Evolutionary conservation across 2,113 vertebrate species (phyloP).

Genomic region (Passer domesticus): DNA sequence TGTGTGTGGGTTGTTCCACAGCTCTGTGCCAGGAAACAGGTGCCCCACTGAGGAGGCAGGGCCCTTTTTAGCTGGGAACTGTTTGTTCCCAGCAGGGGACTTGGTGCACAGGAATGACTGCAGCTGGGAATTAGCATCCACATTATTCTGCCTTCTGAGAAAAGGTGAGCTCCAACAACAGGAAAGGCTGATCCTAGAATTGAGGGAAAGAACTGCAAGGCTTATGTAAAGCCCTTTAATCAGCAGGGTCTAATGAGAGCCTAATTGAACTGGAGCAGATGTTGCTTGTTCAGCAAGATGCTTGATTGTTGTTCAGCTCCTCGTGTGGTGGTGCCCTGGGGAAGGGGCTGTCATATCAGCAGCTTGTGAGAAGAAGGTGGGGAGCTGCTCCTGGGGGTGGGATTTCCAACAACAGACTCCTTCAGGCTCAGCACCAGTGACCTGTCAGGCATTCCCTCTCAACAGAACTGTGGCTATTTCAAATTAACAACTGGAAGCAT

Average conservation of each 20-base stretch:
- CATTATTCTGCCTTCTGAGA: not conserved
- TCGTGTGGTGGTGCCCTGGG: not conserved
- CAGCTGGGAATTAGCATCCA: not conserved
- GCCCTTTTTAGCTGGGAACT: not conserved
- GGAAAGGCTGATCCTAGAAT: not conserved
- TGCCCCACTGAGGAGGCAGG: not conserved
- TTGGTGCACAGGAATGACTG: not conserved
- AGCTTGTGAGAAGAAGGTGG: not conserved
- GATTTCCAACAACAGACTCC: not conserved
- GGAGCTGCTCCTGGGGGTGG: not conserved
- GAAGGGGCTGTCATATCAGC: not conserved
- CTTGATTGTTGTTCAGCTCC: not conserved
- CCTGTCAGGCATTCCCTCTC: not conserved
- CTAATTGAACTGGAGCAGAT: not conserved
- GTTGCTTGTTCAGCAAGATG: not conserved
- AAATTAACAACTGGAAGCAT: not conserved
- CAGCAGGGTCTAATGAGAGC: not conserved
- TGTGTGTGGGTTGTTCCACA: not conserved
- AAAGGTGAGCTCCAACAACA: not conserved
- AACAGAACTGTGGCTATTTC: not conserved
- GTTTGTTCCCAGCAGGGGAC: not conserved
- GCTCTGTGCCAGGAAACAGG: not conserved
- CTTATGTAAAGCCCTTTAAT: slow-evolving; percentile 31
- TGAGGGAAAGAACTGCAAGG: not conserved
- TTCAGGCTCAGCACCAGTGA: not conserved